Evolutionary conservation across 1,140 invertebrate species (phyloP), one percentile per base, ranked within the genome.

Genomic region (Drosophila lowei): DNA sequence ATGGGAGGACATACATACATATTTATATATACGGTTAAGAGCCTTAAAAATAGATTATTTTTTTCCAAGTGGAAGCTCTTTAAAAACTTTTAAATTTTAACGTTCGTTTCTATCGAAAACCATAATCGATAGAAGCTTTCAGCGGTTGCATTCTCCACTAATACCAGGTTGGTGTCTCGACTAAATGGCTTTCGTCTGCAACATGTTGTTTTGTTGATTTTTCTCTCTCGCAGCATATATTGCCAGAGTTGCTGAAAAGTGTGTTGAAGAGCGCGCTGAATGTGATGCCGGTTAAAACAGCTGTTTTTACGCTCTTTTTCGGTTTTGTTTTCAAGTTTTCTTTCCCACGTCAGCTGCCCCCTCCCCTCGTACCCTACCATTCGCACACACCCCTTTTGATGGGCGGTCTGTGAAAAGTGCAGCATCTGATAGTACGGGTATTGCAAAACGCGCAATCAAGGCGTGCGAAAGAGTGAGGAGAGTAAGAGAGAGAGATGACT

Each of bases 211-310:
- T 0, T 42, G 67, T 43, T 72, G 55, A 43, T 42, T 59, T 59
- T 54, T 72, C 11, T 0, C 18, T 4, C 5, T 47, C 6, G 66
- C 57, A 66, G 56, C 60, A 77, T 55, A 80, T 77, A 77, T 80
- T 81, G 78, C 62, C 34, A 44, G 23, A 47, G 23, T 52, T 47
- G 75, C 59, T 72, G 48, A 75, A 71, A 55, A 63, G 21, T 44
- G 56, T 30, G 71, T n/a, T 60, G 48, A 48, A 62, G 73, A 73
- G 21, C 0, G 60, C 48, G 72, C 72, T 85, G 81, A 85, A 85
- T 85, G 57, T 49, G 58, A 84, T 75, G 85, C 85, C 85, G 85
- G 85, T 71, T 85, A 89, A 34, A 89, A 79, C 85, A 89, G 79
- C 85, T 89, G 85, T 68, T 89, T 62, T 62, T 58, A 5, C 34